Base-by-base conservation (phyloP, 2,888 invertebrate species). In the Biston stratarius region DNA sequence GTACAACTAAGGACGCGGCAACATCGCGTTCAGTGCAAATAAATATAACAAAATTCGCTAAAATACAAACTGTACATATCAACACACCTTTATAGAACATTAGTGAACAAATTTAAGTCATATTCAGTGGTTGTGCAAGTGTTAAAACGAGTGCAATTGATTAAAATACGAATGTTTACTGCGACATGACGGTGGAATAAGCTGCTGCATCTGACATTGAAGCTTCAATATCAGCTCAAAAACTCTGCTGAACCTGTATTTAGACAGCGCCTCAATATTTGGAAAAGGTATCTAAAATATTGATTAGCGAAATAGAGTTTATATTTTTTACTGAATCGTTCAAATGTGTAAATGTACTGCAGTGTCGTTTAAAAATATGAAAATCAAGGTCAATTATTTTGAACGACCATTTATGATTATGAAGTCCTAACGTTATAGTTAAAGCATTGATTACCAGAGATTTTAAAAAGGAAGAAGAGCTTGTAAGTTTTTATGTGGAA, bases 1-100 rank as follows among this genome's bases (percentile, higher is more conserved):
- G 69, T 67, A 69, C 77, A 61, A 74, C 79, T 72, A 68, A 72
- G 71, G 75, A 71, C 78, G 79, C 75, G 70, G 71, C 67, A 59
- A 75, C 74, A 68, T 68, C 72, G 72, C 69, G 65, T 60, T 66
- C 69, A 71, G 67, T 71, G 67, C 72, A 69, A 73, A 77, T 71
- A 72, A 63, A 60, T 60, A 61, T 40, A 49, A 36, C 58, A 47
- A 69, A 69, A 67, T 66, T 48, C 52, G 34, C 9, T 11, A 15
- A 53, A 49, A 44, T 61, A 42, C 38, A 53, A 11, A 24, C 49
- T 14, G n/a, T 14, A 63, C 63, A 67, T 64, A 63, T 63, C 59
- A 52, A 42, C n/a, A 36, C 10, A 44, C 5, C 12, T 1, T 48
- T 49, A 47, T 47, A 55, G 5, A 34, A 58, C 24, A 45, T 14